Conservation (phyloP, 2,797 vertebrate genomes). For the Agapornis canus region DNA sequence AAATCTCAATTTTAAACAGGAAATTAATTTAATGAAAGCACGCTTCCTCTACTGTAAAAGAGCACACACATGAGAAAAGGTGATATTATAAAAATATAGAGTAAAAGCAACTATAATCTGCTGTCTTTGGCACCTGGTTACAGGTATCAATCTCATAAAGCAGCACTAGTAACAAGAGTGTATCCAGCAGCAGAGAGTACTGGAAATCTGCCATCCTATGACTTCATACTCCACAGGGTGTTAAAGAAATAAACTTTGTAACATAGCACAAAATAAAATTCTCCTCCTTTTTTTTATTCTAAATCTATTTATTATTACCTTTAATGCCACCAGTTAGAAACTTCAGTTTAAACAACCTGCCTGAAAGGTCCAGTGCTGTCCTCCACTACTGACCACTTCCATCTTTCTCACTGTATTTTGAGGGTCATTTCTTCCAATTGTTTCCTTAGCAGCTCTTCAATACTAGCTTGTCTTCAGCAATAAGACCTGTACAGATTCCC, state of each 20-base stretch:
- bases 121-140: neutral
- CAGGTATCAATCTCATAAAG: too few relatives aligned
- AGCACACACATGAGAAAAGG: neutral
- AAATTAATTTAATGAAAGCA: constrained; percentile 14
- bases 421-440: neutral
- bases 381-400: neutral
- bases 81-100: neutral
- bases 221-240: neutral
- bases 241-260: neutral
- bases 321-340: neutral
- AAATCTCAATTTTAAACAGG: neutral
- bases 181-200: neutral
- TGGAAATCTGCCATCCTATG: neutral
- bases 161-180: neutral
- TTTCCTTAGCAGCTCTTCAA: constrained; percentile 3
- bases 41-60: neutral
- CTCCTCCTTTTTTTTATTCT: neutral
- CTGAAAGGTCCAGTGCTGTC: neutral
- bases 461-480: neutral
- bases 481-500: neutral
- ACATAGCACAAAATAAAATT: neutral
- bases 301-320: neutral
- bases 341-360: neutral
- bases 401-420: neutral
- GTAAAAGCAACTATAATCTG: neutral